A percentile compares a stretch with the other conserved stretches of the same genome.
These are phyloP conservation scores for Fistularia commersonii DNA, from an alignment of 2,797 vertebrate genomes.

Conservation along the genomic window DNA sequence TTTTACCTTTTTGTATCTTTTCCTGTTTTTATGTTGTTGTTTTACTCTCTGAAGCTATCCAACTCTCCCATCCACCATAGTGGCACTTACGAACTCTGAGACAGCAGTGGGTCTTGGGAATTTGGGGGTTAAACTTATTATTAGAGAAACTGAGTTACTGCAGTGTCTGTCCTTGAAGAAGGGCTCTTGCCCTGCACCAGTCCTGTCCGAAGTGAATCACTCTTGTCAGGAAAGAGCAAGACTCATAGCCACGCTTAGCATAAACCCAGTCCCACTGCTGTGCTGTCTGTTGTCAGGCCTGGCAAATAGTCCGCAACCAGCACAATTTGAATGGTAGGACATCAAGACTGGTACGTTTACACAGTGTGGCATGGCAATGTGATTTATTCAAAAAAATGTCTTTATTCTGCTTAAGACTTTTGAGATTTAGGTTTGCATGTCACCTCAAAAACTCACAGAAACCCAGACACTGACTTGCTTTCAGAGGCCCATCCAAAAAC, in stretches of 20 bases:
- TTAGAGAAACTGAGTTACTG: constrained; percentile 42
- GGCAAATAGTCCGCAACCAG: constrained; percentile 41
- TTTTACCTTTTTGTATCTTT: no score
- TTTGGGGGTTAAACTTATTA: constrained; percentile 42
- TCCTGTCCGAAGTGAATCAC: constrained; percentile 60
- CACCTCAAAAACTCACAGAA: constrained; percentile 29
- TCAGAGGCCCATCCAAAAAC: constrained; percentile 13
- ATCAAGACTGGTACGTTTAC: constrained; percentile 33
- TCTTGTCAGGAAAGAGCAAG: constrained; percentile 48
- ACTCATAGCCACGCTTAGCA: constrained; percentile 50
- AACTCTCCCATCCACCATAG: constrained; percentile 12
- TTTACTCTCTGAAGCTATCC: no score
- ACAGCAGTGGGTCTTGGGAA: constrained; percentile 27
- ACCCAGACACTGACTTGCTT: constrained; percentile 26
- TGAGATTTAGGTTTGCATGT: constrained; percentile 17
- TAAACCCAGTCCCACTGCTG: constrained; percentile 45
- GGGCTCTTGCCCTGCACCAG: constrained; percentile 49
- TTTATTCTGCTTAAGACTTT: background rate
- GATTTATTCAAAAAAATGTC: background rate
- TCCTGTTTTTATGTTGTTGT: no score
- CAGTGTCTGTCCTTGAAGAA: constrained; percentile 64
- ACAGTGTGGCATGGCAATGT: constrained; percentile 1
- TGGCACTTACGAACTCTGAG: constrained; percentile 2
- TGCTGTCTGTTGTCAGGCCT: constrained; percentile 46
- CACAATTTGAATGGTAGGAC: constrained; percentile 33